Evolutionary conservation across 2,888 invertebrate species (phyloP).

Genomic region (Meta bourneti): DNA sequence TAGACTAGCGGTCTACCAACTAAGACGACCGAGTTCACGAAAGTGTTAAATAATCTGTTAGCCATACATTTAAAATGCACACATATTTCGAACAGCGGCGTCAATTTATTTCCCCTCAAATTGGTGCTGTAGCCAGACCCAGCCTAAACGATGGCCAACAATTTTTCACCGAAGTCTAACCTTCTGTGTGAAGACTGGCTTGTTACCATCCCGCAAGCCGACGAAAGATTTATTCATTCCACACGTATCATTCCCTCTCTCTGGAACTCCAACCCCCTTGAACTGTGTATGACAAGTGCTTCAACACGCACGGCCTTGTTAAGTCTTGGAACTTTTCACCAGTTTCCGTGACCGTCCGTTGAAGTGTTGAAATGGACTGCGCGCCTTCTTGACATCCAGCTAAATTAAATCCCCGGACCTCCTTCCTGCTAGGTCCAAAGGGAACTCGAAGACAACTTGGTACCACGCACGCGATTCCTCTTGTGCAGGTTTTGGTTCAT

Average conservation of each 20-base stretch:
- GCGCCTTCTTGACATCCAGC: constrained; percentile 58
- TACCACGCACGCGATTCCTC: constrained; percentile 45
- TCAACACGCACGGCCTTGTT: constrained; percentile 2
- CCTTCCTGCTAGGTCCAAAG: not conserved
- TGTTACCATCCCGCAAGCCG: constrained; percentile 40
- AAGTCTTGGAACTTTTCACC: constrained; percentile 36
- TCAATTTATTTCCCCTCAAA: constrained; percentile 11
- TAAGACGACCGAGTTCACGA: not conserved
- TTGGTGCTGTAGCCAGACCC: not conserved
- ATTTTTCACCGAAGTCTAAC: not conserved
- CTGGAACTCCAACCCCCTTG: not conserved
- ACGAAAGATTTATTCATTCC: constrained; percentile 45
- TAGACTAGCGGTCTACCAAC: not conserved
- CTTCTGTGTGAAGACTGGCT: not conserved
- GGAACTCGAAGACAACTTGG: constrained; percentile 56
- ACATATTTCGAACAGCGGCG: not conserved
- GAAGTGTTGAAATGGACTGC: constrained; percentile 54
- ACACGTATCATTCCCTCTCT: constrained; percentile 4
- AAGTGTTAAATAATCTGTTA: not conserved
- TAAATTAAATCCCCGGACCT: constrained; percentile 50
- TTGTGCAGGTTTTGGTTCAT: not conserved
- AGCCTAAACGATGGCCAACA: not conserved
- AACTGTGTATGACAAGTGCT: not conserved
- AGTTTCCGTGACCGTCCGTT: constrained; percentile 54
- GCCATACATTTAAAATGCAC: not conserved